Conservation (phyloP, 1,140 invertebrate genomes). For the Drosophila triauraria region DNA sequence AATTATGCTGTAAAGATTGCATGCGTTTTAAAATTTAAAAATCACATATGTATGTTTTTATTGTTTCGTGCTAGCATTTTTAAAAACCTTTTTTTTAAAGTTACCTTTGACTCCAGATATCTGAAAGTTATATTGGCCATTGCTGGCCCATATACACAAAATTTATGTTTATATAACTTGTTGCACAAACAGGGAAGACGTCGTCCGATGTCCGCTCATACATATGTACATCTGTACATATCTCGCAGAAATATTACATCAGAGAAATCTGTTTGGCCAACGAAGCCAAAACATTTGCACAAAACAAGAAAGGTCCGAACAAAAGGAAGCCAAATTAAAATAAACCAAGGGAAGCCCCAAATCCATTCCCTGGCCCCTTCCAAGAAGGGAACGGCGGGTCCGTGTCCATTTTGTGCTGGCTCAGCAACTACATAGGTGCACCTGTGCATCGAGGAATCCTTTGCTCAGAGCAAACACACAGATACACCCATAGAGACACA, state of each 20-base stretch:
- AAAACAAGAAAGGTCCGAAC: slow-evolving; percentile 41
- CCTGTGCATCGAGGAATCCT: slow-evolving; percentile 77
- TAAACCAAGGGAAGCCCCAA: slow-evolving; percentile 58
- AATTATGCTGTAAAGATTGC: no score
- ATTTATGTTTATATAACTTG: slow-evolving; percentile 43
- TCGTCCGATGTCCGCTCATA: slow-evolving; percentile 17
- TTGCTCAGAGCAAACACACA: slow-evolving; percentile 72
- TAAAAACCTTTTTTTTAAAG: no score
- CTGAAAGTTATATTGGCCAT: neutral
- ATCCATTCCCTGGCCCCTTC: slow-evolving; percentile 31
- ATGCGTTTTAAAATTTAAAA: no score
- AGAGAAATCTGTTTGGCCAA: slow-evolving; percentile 68
- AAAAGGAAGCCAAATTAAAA: slow-evolving; percentile 67
- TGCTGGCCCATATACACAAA: slow-evolving; percentile 32
- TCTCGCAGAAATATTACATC: slow-evolving; percentile 62
- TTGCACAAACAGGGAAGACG: slow-evolving; percentile 54
- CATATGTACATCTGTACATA: slow-evolving; percentile 3
- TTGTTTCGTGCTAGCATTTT: no score
- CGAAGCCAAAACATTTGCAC: slow-evolving; percentile 73
- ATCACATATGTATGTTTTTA: no score
- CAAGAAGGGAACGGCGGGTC: slow-evolving; percentile 30
- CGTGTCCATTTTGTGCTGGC: slow-evolving; percentile 56
- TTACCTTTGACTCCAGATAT: neutral
- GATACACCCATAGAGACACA: slow-evolving; percentile 27
- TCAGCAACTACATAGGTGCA: slow-evolving; percentile 68